Base-by-base conservation (phyloP, 2,888 invertebrate species). In the Alloplasta piceator region DNA sequence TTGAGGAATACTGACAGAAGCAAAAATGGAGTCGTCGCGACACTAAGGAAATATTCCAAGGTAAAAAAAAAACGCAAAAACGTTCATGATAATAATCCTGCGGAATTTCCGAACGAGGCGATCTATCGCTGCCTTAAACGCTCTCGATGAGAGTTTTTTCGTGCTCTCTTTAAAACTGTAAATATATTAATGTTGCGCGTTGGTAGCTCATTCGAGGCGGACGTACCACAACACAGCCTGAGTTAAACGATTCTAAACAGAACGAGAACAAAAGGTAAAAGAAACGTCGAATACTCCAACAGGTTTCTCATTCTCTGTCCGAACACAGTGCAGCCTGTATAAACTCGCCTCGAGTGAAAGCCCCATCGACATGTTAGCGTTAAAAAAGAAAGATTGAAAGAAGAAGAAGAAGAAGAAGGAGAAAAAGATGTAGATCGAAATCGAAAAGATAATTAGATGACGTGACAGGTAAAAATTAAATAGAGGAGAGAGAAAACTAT, bases 101-200 rank as follows among this genome's bases (percentile, higher is more conserved):
- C 74, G 78, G 80, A 81, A 82, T 82, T 79, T 82, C 73, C 75
- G 71, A 26, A 79, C 66, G 76, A 75, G 83, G 73, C 72, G 75
- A 58, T 82, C 84, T 84, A 83, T 84, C 85, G 85, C 26, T 87
- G 87, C 88, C 87, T 88, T 88, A 87, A 84, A 81, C 68, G 70
- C 82, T 81, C 73, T 61, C 61, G 71, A 64, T 68, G 74, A 66
- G 52, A 48, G 63, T 46, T 41, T 64, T 38, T 4, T 10, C 64
- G 60, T 14, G 61, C 66, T 80, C 60, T 77, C 56, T 55, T 39
- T 39, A 67, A 71, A 78, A 72, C 55, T 82, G 79, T 80, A 80
- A 70, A 73, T 80, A 83, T 78, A 76, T 73, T 61, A 55, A 87
- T 86, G 84, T 84, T 84, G 85, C 83, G 78, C 83, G 82, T 83